A percentile compares a stretch with the other conserved stretches of the same genome.
These are phyloP conservation scores for Idaea aversata DNA, from an alignment of 2,888 invertebrate genomes.

Conservation along the genomic window DNA sequence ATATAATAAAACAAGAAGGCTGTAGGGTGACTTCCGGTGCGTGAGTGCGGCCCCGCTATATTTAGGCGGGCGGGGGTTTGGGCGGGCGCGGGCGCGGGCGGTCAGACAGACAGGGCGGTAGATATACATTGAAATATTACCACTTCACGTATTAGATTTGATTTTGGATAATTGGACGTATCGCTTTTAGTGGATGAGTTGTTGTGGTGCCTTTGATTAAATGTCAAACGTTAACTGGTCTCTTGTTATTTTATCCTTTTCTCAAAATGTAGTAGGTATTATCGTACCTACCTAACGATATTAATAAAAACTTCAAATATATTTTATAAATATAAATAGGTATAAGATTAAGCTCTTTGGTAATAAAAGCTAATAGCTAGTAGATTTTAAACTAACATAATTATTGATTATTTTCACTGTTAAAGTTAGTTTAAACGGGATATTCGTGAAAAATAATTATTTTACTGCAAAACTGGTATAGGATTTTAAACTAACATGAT, in stretches of 20 bases:
- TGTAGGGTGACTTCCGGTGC: conserved; percentile 53
- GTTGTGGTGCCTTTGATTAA: conserved; percentile 4
- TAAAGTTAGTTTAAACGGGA: too few relatives aligned
- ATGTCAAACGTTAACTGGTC: background rate
- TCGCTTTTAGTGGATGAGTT: conserved; percentile 28
- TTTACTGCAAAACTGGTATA: too few relatives aligned
- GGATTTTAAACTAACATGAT: too few relatives aligned
- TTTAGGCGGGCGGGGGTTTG: conserved; percentile 39
- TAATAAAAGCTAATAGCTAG: too few relatives aligned
- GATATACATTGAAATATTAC: conserved; percentile 36
- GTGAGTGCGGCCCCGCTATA: conserved; percentile 42
- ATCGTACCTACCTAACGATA: too few relatives aligned
- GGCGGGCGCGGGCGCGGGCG: conserved; percentile 25
- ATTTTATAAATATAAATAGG: too few relatives aligned
- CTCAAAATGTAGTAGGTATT: background rate
- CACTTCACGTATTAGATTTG: conserved; percentile 44
- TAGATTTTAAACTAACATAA: too few relatives aligned
- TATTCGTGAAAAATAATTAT: too few relatives aligned
- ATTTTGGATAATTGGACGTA: conserved; percentile 31
- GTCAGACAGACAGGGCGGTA: conserved; percentile 28
- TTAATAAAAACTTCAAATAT: too few relatives aligned
- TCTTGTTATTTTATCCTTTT: conserved; percentile 3
- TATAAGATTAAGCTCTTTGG: too few relatives aligned
- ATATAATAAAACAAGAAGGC: conserved; percentile 43
- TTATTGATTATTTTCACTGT: too few relatives aligned